Evolutionary conservation across 2,888 invertebrate species (phyloP).

Genomic region (Eristalinus sepulchralis): DNA sequence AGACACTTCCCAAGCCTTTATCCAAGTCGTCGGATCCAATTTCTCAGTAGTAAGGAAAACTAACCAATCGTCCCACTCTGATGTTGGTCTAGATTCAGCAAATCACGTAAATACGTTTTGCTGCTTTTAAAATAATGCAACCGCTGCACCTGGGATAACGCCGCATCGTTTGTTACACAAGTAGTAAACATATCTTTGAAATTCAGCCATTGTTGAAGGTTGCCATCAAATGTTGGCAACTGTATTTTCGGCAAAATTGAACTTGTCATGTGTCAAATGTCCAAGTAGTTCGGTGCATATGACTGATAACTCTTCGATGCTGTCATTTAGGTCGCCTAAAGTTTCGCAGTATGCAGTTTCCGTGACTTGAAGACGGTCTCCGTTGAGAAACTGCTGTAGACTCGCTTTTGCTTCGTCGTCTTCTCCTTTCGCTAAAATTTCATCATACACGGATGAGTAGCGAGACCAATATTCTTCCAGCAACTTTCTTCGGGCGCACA

Average conservation of each 20-base stretch:
- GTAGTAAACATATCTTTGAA: constrained; percentile 37
- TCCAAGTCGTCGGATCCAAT: constrained; percentile 26
- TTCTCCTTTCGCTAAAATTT: neutral
- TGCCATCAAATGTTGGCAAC: constrained; percentile 27
- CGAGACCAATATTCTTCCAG: neutral
- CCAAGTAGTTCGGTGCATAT: neutral
- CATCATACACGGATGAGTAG: neutral
- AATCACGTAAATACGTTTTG: too few species aligned
- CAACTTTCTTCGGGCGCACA: neutral
- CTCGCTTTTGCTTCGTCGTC: neutral
- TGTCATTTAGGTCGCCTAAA: neutral
- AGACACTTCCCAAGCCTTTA: constrained; percentile 53
- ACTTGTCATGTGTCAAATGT: neutral
- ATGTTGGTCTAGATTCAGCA: too few species aligned
- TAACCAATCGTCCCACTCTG: constrained; percentile 46
- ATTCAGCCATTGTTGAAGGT: constrained; percentile 32
- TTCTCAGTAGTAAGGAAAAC: constrained; percentile 32
- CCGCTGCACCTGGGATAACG: constrained; percentile 9
- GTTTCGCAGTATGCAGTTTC: neutral
- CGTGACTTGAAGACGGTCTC: neutral
- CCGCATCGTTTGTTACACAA: constrained; percentile 10
- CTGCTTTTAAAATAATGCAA: constrained; percentile 42
- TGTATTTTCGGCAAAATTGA: constrained; percentile 11
- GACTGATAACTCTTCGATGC: neutral
- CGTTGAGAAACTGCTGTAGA: neutral